These are phyloP conservation scores for Myopa testacea DNA, from an alignment of 2,888 invertebrate species.

Conservation along the genomic window DNA sequence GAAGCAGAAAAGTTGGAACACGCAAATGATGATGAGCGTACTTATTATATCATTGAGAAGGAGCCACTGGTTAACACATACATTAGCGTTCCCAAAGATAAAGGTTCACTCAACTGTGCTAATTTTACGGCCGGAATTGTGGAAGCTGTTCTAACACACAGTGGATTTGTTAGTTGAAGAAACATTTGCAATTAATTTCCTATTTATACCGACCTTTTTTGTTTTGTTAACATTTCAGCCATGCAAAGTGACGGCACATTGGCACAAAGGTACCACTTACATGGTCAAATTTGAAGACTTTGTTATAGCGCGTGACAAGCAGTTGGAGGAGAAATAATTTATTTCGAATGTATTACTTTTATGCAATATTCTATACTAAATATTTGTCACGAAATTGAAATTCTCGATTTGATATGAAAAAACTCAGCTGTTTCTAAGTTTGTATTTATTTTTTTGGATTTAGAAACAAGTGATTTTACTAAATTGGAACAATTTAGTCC, in stretches of 20 bases:
- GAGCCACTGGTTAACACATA: slow-evolving; percentile 97
- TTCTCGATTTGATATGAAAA: no score
- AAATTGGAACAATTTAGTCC: no score
- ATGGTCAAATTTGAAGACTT: slow-evolving; percentile 98
- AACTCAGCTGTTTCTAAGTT: no score
- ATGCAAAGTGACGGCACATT: slow-evolving; percentile 97
- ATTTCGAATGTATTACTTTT: no score
- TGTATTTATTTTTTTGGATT: no score
- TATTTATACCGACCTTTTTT: not conserved
- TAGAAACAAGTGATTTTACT: no score
- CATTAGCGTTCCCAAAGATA: slow-evolving; percentile 98
- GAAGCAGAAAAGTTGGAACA: slow-evolving; percentile 99
- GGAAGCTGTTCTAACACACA: slow-evolving; percentile 92
- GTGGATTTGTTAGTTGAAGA: slow-evolving; percentile 89
- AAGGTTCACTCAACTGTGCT: slow-evolving; percentile 96
- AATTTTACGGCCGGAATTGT: slow-evolving; percentile 98
- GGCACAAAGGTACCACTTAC: slow-evolving; percentile 99
- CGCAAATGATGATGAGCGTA: slow-evolving; percentile 97
- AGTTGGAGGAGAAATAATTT: slow-evolving; percentile 83
- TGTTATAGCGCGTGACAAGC: slow-evolving; percentile 90
- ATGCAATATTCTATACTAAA: no score
- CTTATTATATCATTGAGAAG: slow-evolving; percentile 98
- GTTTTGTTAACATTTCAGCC: slow-evolving; percentile 76
- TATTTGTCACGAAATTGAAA: no score
- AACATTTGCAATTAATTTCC: not conserved